phyloP scores from a whole-genome alignment of 2,888 invertebrate genomes.

The Pteria penguin region DNA sequence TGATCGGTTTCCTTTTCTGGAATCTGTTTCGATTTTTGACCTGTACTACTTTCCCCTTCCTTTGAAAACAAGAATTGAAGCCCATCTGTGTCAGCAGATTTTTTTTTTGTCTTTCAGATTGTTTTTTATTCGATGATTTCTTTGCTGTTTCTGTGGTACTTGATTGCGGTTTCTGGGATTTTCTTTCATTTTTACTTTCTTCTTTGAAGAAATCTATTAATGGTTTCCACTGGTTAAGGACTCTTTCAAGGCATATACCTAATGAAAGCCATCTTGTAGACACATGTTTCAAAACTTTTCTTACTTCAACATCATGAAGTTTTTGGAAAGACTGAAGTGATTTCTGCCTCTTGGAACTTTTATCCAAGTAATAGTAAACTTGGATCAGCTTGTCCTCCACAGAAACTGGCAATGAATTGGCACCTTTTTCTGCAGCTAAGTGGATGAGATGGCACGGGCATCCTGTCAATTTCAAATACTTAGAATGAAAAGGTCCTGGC shows the following conservation, averaged over 20 bases:
- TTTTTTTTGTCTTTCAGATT: neutral
- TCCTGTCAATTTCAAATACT: constrained; percentile 10
- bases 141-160: too few relatives aligned
- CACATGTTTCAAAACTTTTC: constrained; percentile 19
- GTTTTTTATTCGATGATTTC: neutral
- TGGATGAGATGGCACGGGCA: constrained; percentile 43
- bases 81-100: neutral
- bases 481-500: neutral
- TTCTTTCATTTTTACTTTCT: neutral
- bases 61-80: constrained; percentile 3
- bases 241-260: constrained; percentile 8
- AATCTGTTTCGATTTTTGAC: neutral
- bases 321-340: neutral
- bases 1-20: neutral
- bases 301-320: constrained; percentile 1
- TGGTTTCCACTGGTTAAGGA: constrained; percentile 18
- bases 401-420: constrained; percentile 11
- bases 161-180: too few relatives aligned
- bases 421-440: constrained; percentile 36
- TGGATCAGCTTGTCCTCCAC: constrained; percentile 31
- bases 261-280: constrained; percentile 20
- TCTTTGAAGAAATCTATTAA: constrained; percentile 15
- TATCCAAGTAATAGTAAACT: constrained; percentile 24
- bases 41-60: neutral
- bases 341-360: constrained; percentile 7